A percentile compares a stretch with the other conserved stretches of the same genome.
phyloP scores from a whole-genome alignment of 2,113 vertebrate species.

The Chlorodrepanis virens region DNA sequence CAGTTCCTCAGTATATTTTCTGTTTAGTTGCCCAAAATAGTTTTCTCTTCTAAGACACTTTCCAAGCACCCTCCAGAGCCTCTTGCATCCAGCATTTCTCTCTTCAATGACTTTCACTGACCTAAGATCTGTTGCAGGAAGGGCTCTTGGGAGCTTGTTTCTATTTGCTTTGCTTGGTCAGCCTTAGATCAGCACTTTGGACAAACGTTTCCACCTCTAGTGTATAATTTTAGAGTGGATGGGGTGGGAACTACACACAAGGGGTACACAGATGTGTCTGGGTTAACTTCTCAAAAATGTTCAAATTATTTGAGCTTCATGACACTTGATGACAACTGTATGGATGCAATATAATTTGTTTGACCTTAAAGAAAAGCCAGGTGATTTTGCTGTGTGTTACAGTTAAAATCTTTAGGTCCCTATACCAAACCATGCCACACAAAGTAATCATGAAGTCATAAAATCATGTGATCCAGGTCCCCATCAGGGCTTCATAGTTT shows the following conservation, averaged over 20 bases:
- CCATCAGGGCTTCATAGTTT: not conserved
- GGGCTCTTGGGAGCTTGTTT: not conserved
- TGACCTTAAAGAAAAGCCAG: not conserved
- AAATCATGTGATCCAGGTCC: rapidly evolving
- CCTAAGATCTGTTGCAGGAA: not conserved
- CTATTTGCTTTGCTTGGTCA: not conserved
- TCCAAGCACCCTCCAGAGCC: not conserved
- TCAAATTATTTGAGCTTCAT: not conserved
- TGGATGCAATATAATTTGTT: not conserved
- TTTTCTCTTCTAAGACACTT: not conserved
- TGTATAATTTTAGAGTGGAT: not conserved
- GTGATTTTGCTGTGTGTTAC: not conserved
- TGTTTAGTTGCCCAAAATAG: not conserved
- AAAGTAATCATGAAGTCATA: not conserved
- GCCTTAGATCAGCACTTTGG: not conserved
- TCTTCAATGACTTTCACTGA: not conserved
- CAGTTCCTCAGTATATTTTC: not conserved
- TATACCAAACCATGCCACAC: not conserved
- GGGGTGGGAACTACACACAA: not conserved
- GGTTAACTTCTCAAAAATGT: not conserved
- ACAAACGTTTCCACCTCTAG: not conserved
- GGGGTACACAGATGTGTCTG: not conserved
- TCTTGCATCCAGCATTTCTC: not conserved
- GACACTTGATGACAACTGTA: not conserved
- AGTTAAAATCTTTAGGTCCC: not conserved